Percentiles rank a stretch among this genome's conserved stretches.
Conservation (phyloP, 1,140 invertebrate genomes). For the Drosophila teissieri region DNA sequence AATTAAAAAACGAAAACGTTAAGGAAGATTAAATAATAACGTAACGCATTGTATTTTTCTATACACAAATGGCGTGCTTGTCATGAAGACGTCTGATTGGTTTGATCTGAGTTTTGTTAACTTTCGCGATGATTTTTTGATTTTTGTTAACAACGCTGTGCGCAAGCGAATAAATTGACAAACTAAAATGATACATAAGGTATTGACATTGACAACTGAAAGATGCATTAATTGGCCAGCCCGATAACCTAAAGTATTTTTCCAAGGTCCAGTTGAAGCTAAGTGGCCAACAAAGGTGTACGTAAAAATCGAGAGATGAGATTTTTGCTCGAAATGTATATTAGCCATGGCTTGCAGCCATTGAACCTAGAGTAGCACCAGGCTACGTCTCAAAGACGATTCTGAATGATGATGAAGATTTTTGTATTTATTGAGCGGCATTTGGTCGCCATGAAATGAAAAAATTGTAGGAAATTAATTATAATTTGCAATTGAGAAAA, state of each 20-base stretch:
- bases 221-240: not conserved
- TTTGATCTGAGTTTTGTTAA: slow-evolving; percentile 66
- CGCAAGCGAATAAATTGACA: slow-evolving; percentile 66
- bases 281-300: slow-evolving; percentile 28
- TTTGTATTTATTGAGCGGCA: slow-evolving; percentile 61
- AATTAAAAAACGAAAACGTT: slow-evolving; percentile 65
- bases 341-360: slow-evolving; percentile 47
- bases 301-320: slow-evolving; percentile 45
- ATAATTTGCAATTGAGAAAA: slow-evolving; percentile 71
- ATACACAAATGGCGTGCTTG: slow-evolving; percentile 29
- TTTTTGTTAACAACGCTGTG: slow-evolving; percentile 80
- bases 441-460: slow-evolving; percentile 40
- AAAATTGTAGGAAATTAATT: slow-evolving; percentile 71
- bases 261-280: slow-evolving; percentile 14
- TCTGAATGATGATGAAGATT: slow-evolving; percentile 33
- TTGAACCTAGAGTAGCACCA: slow-evolving; percentile 52
- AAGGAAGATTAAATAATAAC: slow-evolving; percentile 44
- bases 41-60: slow-evolving; percentile 68
- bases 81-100: slow-evolving; percentile 39
- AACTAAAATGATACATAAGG: slow-evolving; percentile 34
- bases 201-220: too few species aligned
- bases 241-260: slow-evolving; percentile 63
- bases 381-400: slow-evolving; percentile 72
- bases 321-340: slow-evolving; percentile 51
- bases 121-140: slow-evolving; percentile 64